Conservation (phyloP, 1,140 invertebrate species). For the Macrobrachium rosenbergii region DNA sequence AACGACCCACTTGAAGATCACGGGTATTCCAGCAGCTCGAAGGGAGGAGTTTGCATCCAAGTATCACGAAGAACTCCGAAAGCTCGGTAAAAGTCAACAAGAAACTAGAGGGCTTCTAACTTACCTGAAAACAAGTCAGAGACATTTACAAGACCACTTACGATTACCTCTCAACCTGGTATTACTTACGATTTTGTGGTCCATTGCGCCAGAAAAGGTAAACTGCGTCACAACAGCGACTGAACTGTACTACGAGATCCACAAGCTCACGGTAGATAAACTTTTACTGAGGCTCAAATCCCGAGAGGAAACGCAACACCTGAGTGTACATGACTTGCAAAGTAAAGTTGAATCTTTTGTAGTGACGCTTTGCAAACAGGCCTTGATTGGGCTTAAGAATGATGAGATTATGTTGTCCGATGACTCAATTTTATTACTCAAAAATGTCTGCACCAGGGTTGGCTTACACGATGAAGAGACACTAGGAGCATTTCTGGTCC, state of each 20-base stretch:
- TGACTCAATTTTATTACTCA: background rate
- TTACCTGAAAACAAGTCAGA: background rate
- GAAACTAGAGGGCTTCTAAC: conserved; percentile 12
- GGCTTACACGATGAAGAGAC: background rate
- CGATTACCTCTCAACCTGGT: conserved; percentile 33
- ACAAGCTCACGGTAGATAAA: background rate
- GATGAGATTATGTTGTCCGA: conserved; percentile 17
- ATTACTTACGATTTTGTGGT: conserved; percentile 26
- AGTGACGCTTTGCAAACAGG: background rate
- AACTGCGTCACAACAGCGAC: conserved; percentile 37
- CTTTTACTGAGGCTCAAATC: conserved; percentile 15
- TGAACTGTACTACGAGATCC: conserved; percentile 19
- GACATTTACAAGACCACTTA: conserved; percentile 21
- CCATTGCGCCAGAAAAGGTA: background rate
- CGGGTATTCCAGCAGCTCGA: conserved; percentile 13
- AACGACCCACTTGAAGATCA: background rate
- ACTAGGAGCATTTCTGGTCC: conserved; percentile 7
- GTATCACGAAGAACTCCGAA: conserved; percentile 31
- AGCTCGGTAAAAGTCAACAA: conserved; percentile 2
- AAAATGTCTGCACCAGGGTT: background rate
- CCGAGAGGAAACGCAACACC: background rate
- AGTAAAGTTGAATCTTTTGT: conserved; percentile 7
- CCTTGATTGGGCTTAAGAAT: conserved; percentile 7
- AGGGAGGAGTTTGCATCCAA: conserved; percentile 10
- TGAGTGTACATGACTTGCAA: background rate